These are phyloP conservation scores for Himalopsyche anomala DNA, from an alignment of 2,888 invertebrate species.

Conservation along the genomic window DNA sequence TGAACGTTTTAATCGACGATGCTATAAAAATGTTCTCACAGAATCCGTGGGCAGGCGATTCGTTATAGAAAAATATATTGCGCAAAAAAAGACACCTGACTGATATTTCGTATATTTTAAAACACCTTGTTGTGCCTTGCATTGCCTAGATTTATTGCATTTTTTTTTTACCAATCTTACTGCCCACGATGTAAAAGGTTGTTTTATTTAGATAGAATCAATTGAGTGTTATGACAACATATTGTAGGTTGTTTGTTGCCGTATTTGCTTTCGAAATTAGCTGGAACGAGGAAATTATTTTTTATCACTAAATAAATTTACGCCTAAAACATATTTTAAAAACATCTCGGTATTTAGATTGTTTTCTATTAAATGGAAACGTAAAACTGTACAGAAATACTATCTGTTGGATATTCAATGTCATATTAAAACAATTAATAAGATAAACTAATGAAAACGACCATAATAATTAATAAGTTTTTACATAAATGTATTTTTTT, in stretches of 20 bases:
- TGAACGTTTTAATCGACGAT: no score
- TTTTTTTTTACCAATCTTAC: constrained; percentile 19
- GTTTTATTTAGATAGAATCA: constrained; percentile 16
- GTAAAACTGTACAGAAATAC: no score
- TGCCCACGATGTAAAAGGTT: neutral
- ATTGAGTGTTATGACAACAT: constrained; percentile 13
- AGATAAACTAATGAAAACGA: no score
- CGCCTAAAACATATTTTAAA: no score
- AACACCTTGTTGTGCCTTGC: constrained; percentile 31
- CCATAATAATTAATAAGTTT: no score
- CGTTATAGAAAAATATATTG: constrained; percentile 23
- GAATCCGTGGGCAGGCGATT: neutral
- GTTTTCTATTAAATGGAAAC: no score
- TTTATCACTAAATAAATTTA: constrained; percentile 18
- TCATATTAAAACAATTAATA: no score
- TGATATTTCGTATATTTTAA: constrained; percentile 25
- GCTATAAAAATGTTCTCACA: neutral
- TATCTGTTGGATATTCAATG: no score
- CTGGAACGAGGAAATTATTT: constrained; percentile 8
- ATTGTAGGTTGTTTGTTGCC: constrained; percentile 5
- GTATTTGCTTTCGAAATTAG: constrained; percentile 7
- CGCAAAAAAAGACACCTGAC: constrained; percentile 41
- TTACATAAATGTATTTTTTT: no score
- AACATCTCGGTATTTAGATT: no score
- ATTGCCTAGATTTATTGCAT: constrained; percentile 10